These are phyloP conservation scores for Brassicogethes aeneus DNA, from an alignment of 2,888 invertebrate species.

Conservation along the genomic window DNA sequence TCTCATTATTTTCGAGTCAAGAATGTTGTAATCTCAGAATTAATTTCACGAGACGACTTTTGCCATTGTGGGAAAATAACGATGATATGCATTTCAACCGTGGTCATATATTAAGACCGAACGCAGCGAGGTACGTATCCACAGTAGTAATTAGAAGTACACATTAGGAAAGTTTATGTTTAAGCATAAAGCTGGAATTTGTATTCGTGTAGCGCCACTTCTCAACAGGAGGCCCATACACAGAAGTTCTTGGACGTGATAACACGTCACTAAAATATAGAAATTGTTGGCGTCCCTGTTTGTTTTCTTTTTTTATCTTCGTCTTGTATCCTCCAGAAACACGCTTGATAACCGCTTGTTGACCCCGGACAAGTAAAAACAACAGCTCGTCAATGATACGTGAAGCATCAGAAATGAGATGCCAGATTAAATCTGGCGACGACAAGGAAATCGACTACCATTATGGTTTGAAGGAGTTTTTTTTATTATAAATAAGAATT, in stretches of 20 bases:
- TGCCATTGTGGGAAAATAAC: background rate
- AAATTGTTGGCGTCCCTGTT: constrained; percentile 20
- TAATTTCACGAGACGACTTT: background rate
- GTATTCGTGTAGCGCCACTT: constrained; percentile 31
- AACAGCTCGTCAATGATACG: constrained; percentile 15
- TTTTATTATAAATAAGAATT: too few species aligned
- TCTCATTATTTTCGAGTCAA: too few species aligned
- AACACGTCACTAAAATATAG: constrained; percentile 36
- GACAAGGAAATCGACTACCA: too few species aligned
- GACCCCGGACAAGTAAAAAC: constrained; percentile 10
- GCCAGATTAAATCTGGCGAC: too few species aligned
- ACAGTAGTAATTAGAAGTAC: constrained; percentile 35
- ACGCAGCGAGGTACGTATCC: constrained; percentile 8
- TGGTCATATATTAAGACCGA: background rate
- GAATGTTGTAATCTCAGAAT: background rate
- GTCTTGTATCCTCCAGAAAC: constrained; percentile 9
- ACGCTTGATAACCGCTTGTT: constrained; percentile 9
- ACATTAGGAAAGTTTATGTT: constrained; percentile 31
- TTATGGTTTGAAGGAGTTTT: too few species aligned
- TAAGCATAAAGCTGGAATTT: constrained; percentile 27
- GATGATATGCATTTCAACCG: background rate
- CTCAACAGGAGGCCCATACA: constrained; percentile 29
- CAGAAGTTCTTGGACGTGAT: constrained; percentile 37
- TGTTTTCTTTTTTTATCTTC: constrained; percentile 8
- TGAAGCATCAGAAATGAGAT: constrained; percentile 3